Evolutionary conservation across 2,797 vertebrate species (phyloP).

Genomic region (Champsocephalus gunnari): DNA sequence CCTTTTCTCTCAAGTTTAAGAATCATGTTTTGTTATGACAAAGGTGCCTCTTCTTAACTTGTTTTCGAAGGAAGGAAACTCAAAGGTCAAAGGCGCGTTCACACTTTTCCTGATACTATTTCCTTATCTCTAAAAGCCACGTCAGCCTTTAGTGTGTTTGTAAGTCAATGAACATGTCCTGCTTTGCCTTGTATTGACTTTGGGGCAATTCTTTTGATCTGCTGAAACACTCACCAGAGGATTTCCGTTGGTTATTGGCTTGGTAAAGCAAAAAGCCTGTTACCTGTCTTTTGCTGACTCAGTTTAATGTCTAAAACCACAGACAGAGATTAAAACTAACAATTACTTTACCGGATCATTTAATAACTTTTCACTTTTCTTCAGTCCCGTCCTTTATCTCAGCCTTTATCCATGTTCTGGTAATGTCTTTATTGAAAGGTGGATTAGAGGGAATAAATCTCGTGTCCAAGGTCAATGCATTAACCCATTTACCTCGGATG

Average conservation of each 20-base stretch:
- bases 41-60: slow-evolving; percentile 54
- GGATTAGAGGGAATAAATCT: slow-evolving; percentile 36
- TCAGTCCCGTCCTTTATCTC: neutral
- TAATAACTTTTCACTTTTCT: neutral
- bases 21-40: slow-evolving; percentile 42
- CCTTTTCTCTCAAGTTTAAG: slow-evolving; percentile 39
- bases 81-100: slow-evolving; percentile 52
- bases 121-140: slow-evolving; percentile 43
- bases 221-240: slow-evolving; percentile 33
- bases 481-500: slow-evolving; percentile 54
- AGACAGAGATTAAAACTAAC: neutral
- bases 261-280: slow-evolving; percentile 43
- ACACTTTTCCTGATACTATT: slow-evolving; percentile 64
- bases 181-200: slow-evolving; percentile 33
- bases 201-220: slow-evolving; percentile 62
- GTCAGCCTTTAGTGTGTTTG: slow-evolving; percentile 12
- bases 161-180: slow-evolving; percentile 29
- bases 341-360: neutral
- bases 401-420: slow-evolving; percentile 15
- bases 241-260: slow-evolving; percentile 54
- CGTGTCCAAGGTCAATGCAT: slow-evolving; percentile 36
- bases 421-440: slow-evolving; percentile 39
- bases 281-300: slow-evolving; percentile 83
- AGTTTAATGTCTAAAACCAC: slow-evolving; percentile 28
- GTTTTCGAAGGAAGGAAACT: slow-evolving; percentile 73